These are phyloP conservation scores for Limnephilus marmoratus DNA, from an alignment of 2,888 invertebrate genomes.

Conservation along the genomic window DNA sequence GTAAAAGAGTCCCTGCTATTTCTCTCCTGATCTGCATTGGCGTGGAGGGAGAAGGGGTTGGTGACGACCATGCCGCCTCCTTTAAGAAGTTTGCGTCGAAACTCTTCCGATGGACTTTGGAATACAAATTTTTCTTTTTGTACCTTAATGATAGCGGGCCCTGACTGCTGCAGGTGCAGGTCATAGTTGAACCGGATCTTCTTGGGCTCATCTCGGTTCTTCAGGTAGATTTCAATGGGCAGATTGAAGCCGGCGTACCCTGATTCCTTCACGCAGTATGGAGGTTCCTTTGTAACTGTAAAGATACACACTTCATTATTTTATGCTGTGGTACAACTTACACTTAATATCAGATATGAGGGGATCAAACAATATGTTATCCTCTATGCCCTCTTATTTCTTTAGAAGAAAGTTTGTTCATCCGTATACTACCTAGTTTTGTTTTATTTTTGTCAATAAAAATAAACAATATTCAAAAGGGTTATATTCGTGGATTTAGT, in stretches of 20 bases:
- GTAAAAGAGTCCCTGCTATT: conserved; percentile 78
- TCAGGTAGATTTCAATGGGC: conserved; percentile 92
- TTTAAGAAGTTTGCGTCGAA: conserved; percentile 89
- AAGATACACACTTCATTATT: conserved; percentile 68
- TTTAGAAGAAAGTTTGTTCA: background rate
- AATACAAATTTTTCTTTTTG: conserved; percentile 91
- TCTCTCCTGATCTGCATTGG: conserved; percentile 77
- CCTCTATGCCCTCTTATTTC: background rate
- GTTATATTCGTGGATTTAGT: background rate
- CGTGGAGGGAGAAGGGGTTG: conserved; percentile 72
- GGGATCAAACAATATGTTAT: background rate
- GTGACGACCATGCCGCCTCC: conserved; percentile 85
- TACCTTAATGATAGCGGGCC: conserved; percentile 83
- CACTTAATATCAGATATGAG: background rate
- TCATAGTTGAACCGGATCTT: conserved; percentile 91
- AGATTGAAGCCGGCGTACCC: conserved; percentile 96
- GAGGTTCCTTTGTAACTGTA: conserved; percentile 93
- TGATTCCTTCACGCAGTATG: conserved; percentile 93
- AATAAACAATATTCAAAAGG: background rate
- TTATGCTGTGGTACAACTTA: background rate
- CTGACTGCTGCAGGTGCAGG: conserved; percentile 86
- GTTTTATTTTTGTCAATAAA: background rate
- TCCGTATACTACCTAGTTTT: background rate
- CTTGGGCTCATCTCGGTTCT: conserved; percentile 93
- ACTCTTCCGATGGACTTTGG: conserved; percentile 91